These are phyloP conservation scores for Phalacrocorax brasilianus DNA, from an alignment of 2,113 vertebrate genomes.

Conservation along the genomic window DNA sequence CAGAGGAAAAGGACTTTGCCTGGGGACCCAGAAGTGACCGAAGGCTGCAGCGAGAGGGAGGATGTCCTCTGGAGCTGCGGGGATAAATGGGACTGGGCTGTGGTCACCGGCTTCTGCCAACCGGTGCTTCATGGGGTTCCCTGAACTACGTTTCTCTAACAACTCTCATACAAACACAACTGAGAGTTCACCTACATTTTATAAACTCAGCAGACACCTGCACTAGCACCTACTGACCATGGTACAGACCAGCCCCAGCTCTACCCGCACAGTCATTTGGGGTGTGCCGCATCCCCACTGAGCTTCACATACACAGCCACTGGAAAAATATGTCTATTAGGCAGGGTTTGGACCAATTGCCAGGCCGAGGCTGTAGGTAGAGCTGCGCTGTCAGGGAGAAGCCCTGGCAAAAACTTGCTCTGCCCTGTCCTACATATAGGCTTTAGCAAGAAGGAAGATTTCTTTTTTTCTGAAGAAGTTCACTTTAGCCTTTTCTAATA, in stretches of 20 bases:
- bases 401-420: neutral
- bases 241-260: neutral
- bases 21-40: neutral
- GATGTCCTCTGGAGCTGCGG: neutral
- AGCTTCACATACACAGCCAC: rapidly evolving
- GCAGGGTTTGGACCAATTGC: neutral
- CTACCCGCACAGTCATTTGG: rapidly evolving
- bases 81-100: neutral
- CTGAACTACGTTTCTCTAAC: neutral
- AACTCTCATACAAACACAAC: neutral
- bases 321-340: neutral
- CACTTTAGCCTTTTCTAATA: neutral
- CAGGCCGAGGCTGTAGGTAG: neutral
- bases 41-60: neutral
- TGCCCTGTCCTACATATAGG: neutral
- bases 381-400: neutral
- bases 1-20: neutral
- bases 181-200: neutral
- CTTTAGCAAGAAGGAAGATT: neutral
- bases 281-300: neutral
- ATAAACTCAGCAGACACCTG: neutral
- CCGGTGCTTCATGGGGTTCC: neutral
- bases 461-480: neutral
- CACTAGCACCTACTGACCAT: rapidly evolving
- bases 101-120: neutral